Percentiles rank a stretch among this genome's conserved stretches.
Evolutionary conservation across 1,140 invertebrate genomes (phyloP).

Genomic region (Zaprionus gabonicus): DNA sequence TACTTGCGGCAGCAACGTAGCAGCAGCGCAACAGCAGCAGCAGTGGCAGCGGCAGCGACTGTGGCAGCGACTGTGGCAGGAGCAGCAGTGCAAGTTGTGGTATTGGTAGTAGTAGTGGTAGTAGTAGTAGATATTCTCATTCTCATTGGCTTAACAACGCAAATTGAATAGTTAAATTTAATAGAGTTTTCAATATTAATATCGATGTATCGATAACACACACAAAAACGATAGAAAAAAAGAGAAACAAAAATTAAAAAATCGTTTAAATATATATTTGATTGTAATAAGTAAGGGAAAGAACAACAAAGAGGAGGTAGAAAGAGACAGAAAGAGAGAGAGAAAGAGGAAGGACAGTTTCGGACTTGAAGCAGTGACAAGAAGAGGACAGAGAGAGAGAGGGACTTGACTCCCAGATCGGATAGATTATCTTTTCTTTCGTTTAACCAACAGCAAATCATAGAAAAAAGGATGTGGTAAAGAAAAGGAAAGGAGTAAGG

Average conservation of each 20-base stretch:
- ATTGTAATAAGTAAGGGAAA: constrained; percentile 27
- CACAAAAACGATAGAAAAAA: constrained; percentile 60
- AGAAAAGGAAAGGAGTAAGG: background rate
- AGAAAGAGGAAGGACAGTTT: constrained; percentile 13
- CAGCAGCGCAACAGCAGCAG: constrained; percentile 17
- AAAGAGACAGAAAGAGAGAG: background rate
- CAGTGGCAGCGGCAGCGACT: constrained; percentile 26
- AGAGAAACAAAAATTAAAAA: constrained; percentile 60
- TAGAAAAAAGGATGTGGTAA: background rate
- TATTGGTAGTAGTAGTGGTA: constrained; percentile 76
- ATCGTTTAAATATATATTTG: constrained; percentile 48
- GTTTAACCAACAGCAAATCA: constrained; percentile 33
- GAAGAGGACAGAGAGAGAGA: background rate
- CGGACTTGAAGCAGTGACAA: constrained; percentile 38
- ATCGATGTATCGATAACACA: constrained; percentile 66
- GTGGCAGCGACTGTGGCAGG: constrained; percentile 63
- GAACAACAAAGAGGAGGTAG: constrained; percentile 39
- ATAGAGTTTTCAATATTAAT: constrained; percentile 75
- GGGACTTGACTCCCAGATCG: background rate
- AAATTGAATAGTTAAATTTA: constrained; percentile 84
- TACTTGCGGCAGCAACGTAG: constrained; percentile 22
- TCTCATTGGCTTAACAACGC: constrained; percentile 84
- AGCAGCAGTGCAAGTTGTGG: constrained; percentile 81
- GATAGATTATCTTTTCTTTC: background rate
- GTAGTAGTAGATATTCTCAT: constrained; percentile 83